These are phyloP conservation scores for Nannoperca obscura DNA, from an alignment of 2,797 vertebrate species.

Conservation along the genomic window DNA sequence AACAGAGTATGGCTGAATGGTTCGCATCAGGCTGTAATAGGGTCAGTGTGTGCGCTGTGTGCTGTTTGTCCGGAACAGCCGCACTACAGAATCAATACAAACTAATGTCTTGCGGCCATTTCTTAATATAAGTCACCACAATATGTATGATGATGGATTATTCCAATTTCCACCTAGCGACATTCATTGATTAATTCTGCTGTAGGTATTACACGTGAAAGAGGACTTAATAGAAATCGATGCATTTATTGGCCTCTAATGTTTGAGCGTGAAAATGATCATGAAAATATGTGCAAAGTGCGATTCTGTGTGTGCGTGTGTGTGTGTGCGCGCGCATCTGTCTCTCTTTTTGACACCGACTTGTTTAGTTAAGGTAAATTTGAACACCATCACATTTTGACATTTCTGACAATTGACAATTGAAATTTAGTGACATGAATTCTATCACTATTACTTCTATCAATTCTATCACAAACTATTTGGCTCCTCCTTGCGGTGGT, in stretches of 20 bases:
- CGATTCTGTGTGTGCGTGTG: too few species aligned
- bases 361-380: not conserved
- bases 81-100: conserved; percentile 38
- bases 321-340: not conserved
- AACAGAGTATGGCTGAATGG: conserved; percentile 14
- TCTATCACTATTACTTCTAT: not conserved
- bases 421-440: not conserved
- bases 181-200: conserved; percentile 23
- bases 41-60: not conserved
- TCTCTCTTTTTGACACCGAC: not conserved
- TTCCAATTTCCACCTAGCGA: conserved; percentile 11
- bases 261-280: not conserved
- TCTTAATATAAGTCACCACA: conserved; percentile 2
- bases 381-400: too few species aligned
- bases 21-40: conserved; percentile 2
- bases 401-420: too few species aligned
- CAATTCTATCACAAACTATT: conserved; percentile 4
- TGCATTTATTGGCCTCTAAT: conserved; percentile 17
- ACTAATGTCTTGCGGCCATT: conserved; percentile 14
- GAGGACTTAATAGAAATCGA: conserved; percentile 23
- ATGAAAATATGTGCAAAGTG: not conserved
- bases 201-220: conserved; percentile 1
- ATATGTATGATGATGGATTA: conserved; percentile 40
- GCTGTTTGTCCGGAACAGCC: conserved; percentile 1
- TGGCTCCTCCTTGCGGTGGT: conserved; percentile 52